These are phyloP conservation scores for Strongylocentrotus purpuratus DNA, from an alignment of 35 echinoderm and acorn worm genomes.

Conservation along the genomic window DNA sequence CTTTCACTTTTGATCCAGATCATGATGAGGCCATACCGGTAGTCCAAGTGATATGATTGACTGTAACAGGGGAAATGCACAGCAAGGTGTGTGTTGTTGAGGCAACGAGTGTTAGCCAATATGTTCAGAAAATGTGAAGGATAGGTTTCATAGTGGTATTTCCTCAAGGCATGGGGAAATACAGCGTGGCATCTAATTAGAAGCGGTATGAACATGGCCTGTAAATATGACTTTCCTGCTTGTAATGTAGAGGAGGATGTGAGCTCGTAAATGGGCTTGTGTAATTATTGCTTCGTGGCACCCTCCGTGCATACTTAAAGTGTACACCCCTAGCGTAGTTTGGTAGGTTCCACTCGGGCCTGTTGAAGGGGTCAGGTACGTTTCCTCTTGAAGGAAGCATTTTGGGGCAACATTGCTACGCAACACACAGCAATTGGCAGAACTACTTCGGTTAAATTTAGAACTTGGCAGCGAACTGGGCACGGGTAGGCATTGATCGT, in stretches of 20 bases:
- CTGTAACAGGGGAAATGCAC: background rate
- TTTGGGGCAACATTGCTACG: slow-evolving; percentile 36
- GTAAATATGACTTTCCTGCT: slow-evolving; percentile 4
- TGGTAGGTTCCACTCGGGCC: background rate
- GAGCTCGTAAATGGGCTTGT: background rate
- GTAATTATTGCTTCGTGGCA: background rate
- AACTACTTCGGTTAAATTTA: slow-evolving; percentile 24
- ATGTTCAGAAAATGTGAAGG: background rate
- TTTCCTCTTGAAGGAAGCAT: slow-evolving; percentile 21
- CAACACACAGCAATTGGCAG: slow-evolving; percentile 36
- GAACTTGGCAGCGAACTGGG: background rate
- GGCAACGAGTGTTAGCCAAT: background rate
- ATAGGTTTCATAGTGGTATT: background rate
- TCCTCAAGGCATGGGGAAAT: background rate
- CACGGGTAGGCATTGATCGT: background rate
- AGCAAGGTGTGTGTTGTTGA: background rate
- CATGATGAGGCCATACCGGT: background rate
- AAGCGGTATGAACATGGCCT: background rate
- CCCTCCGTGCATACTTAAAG: background rate
- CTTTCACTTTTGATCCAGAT: background rate
- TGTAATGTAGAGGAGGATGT: background rate
- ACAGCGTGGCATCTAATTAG: background rate
- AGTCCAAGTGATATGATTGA: background rate
- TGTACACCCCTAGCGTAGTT: background rate
- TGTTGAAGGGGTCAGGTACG: slow-evolving; percentile 36